Conservation (phyloP, 2,113 vertebrate genomes). For the Protomyctophum bolini region DNA sequence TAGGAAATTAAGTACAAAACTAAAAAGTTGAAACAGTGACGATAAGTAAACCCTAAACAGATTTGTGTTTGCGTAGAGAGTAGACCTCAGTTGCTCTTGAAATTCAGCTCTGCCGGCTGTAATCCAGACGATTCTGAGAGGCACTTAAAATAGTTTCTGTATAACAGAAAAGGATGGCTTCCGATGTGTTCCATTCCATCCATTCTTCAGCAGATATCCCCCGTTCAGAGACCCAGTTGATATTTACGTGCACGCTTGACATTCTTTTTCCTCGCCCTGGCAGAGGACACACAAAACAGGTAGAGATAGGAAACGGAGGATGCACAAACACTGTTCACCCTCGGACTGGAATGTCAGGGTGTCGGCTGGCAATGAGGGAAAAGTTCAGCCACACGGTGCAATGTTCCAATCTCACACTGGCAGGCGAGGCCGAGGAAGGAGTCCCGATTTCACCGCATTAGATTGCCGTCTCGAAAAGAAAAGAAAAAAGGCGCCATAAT, state of each 20-base stretch:
- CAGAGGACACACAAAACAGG: constrained; percentile 30
- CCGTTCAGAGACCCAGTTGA: constrained; percentile 47
- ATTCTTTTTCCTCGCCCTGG: constrained; percentile 50
- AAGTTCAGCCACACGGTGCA: constrained; percentile 23
- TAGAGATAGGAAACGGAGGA: constrained; percentile 27
- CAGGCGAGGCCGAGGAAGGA: constrained; percentile 2
- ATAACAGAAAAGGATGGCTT: constrained; percentile 55
- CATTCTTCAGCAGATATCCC: constrained; percentile 50
- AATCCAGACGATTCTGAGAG: constrained; percentile 30
- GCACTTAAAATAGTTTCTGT: constrained; percentile 32
- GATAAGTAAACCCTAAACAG: constrained; percentile 3
- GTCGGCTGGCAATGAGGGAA: constrained; percentile 48
- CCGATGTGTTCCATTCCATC: constrained; percentile 47
- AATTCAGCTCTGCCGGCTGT: constrained; percentile 19
- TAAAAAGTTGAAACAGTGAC: too few species aligned
- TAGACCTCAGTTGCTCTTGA: not conserved
- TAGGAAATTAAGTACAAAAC: too few species aligned
- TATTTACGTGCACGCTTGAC: constrained; percentile 54
- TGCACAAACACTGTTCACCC: constrained; percentile 42
- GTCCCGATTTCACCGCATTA: constrained; percentile 5
- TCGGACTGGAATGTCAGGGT: constrained; percentile 43
- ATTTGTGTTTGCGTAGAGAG: constrained; percentile 13
- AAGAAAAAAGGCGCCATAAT: constrained; percentile 21
- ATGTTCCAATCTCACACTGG: constrained; percentile 5
- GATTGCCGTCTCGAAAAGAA: not conserved